Evolutionary conservation across 2,888 invertebrate species (phyloP), one percentile per base, ranked within the genome.

Genomic region (Cantharis nigra): DNA sequence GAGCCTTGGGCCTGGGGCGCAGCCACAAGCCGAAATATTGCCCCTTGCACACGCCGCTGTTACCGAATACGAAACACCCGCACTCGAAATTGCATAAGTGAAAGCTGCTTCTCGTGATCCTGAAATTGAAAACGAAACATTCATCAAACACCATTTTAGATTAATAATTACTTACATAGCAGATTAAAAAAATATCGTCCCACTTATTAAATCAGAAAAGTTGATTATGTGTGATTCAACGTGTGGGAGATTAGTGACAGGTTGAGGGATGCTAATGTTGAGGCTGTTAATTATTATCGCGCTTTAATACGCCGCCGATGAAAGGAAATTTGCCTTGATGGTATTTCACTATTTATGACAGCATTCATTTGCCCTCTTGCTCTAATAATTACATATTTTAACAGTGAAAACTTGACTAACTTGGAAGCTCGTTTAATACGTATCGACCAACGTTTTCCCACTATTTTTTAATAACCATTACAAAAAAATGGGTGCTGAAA

Each of bases 91-190:
- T 73, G 98, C 98, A 89, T 98, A 97, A 1, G 96, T 95, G 89
- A 95, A 98, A 65, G 98, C 98, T 3, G 98, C 97, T 88, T 98
- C 98, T 82, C 94, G 92, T 81, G 96, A 97, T 80, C 95, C 98
- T 97, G 90, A 62, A 88, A 89, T 81, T 79, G 80, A 83, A 78
- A 80, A 63, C 63, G 49, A 49, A 49, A 49, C n/a, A n/a, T 49
- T n/a, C 49, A 13, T 49, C 49, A 49, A 49, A 49, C 49, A 49
- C 49, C 49, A 49, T 49, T 49, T 49, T 49, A n/a, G 49, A 49
- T 49, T 49, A 49, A 49, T 49, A 49, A 49, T 49, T 49, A 49
- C 49, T 49, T n/a, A 49, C 49, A 49, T 49, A 49, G 5, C 49
- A n/a, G 49, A 49, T 49, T 49, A 49, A 28, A 69, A 23, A 69